Conservation (phyloP, 2,797 vertebrate genomes). For the Pangasius sanitwongsei region DNA sequence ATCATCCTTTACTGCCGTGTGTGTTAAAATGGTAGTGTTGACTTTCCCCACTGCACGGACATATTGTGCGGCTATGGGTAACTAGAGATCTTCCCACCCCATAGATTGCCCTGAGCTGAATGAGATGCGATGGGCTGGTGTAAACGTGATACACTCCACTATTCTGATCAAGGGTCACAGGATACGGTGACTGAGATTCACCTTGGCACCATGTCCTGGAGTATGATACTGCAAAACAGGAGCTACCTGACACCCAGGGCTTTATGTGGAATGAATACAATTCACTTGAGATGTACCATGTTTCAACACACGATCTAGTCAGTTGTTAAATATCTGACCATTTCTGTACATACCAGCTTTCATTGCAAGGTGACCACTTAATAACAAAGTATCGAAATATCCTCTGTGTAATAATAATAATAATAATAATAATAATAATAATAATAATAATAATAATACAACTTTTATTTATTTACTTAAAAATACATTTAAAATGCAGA, state of each 20-base stretch:
- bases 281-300: slow-evolving; percentile 10
- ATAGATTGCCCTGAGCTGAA: slow-evolving; percentile 49
- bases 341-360: slow-evolving; percentile 12
- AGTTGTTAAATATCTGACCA: slow-evolving; percentile 1
- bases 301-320: slow-evolving; percentile 19
- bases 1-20: slow-evolving; percentile 20
- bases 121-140: slow-evolving; percentile 49
- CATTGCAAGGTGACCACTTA: neutral
- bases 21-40: neutral
- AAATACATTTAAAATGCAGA: neutral
- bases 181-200: slow-evolving; percentile 51
- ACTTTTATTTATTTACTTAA: neutral
- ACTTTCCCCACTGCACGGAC: slow-evolving; percentile 4
- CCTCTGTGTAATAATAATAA: neutral
- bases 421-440: neutral
- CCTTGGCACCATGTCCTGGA: slow-evolving; percentile 45
- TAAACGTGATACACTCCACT: slow-evolving; percentile 54
- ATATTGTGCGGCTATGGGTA: slow-evolving; percentile 44
- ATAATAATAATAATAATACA: slow-evolving; percentile 11
- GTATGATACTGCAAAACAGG: slow-evolving; percentile 32
- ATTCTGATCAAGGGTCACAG: slow-evolving; percentile 51
- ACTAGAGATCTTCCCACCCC: slow-evolving; percentile 48
- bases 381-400: neutral
- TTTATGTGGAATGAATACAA: slow-evolving; percentile 31
- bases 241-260: slow-evolving; percentile 27